Evolutionary conservation across 1,140 invertebrate genomes (phyloP).

Genomic region (Calliphora vicina): DNA sequence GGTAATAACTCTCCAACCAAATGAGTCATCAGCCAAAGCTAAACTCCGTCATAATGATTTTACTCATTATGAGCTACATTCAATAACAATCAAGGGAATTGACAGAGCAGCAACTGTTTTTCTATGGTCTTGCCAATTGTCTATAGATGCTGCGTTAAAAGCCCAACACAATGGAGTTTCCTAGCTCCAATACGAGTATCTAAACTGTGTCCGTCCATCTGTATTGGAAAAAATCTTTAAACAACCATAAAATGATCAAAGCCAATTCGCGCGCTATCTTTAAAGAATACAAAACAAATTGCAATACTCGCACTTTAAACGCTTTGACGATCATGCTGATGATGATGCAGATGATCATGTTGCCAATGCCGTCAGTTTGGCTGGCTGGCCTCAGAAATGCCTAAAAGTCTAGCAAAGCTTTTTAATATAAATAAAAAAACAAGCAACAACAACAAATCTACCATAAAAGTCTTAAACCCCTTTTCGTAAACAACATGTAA

Average conservation of each 20-base stretch:
- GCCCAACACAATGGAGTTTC: no score
- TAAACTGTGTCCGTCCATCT: background rate
- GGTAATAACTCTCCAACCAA: background rate
- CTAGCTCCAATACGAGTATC: background rate
- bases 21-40: background rate
- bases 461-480: background rate
- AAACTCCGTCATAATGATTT: background rate
- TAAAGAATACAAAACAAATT: constrained; percentile 15
- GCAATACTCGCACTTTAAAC: background rate
- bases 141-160: background rate
- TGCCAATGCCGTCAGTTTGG: background rate
- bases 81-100: background rate
- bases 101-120: background rate
- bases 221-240: constrained; percentile 25
- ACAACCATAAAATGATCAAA: constrained; percentile 33
- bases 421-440: background rate
- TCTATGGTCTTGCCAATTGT: background rate
- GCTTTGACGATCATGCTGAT: background rate
- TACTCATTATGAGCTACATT: background rate
- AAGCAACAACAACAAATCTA: no score
- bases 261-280: constrained; percentile 28
- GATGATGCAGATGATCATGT: background rate
- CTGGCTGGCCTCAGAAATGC: background rate
- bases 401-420: constrained; percentile 18
- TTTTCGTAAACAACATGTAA: background rate